A percentile compares a stretch with the other conserved stretches of the same genome.
These are phyloP conservation scores for Portevinia maculata DNA, from an alignment of 2,888 invertebrate species.

Conservation along the genomic window DNA sequence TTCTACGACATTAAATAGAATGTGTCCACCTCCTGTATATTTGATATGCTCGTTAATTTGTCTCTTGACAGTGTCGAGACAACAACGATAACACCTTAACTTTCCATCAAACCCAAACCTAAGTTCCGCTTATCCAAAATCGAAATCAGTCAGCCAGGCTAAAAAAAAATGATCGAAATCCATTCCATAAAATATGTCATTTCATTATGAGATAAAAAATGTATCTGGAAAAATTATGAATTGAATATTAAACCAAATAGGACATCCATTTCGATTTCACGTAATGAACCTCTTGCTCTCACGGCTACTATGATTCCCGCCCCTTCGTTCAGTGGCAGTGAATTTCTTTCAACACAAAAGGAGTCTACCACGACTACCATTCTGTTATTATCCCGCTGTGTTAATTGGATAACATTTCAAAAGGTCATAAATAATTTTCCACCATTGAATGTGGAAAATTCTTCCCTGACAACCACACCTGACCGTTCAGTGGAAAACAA, in stretches of 20 bases:
- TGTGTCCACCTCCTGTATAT: conserved; percentile 26
- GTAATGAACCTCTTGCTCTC: conserved; percentile 42
- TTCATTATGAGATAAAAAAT: conserved; percentile 48
- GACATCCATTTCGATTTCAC: conserved; percentile 59
- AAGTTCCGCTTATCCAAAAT: conserved; percentile 48
- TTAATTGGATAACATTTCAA: conserved; percentile 72
- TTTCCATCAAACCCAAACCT: conserved; percentile 10
- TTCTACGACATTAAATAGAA: background rate
- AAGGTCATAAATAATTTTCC: conserved; percentile 67
- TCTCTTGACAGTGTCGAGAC: conserved; percentile 67
- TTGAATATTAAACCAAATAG: conserved; percentile 71
- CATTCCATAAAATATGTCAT: conserved; percentile 43
- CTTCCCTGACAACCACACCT: conserved; percentile 32
- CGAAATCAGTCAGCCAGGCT: conserved; percentile 23
- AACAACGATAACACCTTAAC: conserved; percentile 50
- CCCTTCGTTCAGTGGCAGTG: conserved; percentile 58
- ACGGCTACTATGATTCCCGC: conserved; percentile 43
- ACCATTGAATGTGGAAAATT: conserved; percentile 13
- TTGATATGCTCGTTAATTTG: conserved; percentile 59
- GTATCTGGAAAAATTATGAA: conserved; percentile 60
- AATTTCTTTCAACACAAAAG: conserved; percentile 54
- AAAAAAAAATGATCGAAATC: conserved; percentile 7
- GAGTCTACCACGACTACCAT: conserved; percentile 49
- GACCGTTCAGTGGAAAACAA: conserved; percentile 16
- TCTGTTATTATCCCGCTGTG: conserved; percentile 61